Conservation (phyloP, 2,888 invertebrate genomes). For the Melitaea athalia region DNA sequence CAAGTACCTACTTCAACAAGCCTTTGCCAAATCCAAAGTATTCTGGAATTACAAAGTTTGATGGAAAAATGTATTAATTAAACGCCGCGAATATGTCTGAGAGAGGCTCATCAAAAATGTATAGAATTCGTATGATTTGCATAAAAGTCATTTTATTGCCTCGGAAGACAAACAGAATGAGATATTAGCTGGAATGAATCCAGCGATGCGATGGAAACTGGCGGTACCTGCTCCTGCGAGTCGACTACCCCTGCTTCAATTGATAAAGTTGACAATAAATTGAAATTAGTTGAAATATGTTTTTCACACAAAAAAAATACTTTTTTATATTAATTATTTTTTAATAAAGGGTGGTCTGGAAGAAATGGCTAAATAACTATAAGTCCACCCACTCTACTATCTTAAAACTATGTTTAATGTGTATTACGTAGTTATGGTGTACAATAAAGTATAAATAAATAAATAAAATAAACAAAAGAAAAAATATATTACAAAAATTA, state of each 20-base stretch:
- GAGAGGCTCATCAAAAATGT: slow-evolving; percentile 79
- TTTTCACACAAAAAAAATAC: not conserved
- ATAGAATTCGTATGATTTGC: slow-evolving; percentile 82
- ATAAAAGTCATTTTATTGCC: slow-evolving; percentile 83
- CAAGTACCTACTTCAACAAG: slow-evolving; percentile 24
- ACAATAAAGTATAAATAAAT: too few relatives aligned
- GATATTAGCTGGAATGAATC: slow-evolving; percentile 78
- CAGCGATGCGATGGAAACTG: slow-evolving; percentile 56
- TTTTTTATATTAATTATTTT: too few relatives aligned
- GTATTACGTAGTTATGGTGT: too few relatives aligned
- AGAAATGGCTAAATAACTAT: too few relatives aligned
- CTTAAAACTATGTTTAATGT: too few relatives aligned
- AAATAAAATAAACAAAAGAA: too few relatives aligned
- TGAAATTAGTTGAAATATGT: not conserved
- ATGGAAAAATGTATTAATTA: slow-evolving; percentile 80
- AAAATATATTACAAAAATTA: too few relatives aligned
- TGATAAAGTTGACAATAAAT: slow-evolving; percentile 15
- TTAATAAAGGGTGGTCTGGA: too few relatives aligned
- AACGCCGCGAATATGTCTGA: slow-evolving; percentile 66
- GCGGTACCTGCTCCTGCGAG: slow-evolving; percentile 37
- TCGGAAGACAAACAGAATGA: slow-evolving; percentile 81
- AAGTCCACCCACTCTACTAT: too few relatives aligned
- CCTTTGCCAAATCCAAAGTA: slow-evolving; percentile 33
- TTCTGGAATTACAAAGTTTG: slow-evolving; percentile 63
- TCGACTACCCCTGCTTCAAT: slow-evolving; percentile 10